These are phyloP conservation scores for Crotophaga sulcirostris DNA, from an alignment of 2,113 vertebrate genomes.

Conservation along the genomic window DNA sequence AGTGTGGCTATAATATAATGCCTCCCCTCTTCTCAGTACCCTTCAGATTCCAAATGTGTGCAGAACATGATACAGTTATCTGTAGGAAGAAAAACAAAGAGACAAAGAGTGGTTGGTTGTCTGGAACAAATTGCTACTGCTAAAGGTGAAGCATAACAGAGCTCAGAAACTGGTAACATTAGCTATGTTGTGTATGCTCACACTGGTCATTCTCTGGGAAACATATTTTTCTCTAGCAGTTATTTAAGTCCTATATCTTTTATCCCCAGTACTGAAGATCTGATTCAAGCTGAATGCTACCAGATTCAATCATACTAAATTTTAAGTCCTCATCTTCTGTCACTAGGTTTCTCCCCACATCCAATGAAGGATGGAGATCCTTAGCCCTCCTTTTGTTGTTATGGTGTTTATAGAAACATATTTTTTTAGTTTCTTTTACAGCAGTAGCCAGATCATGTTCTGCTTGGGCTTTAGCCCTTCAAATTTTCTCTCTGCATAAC, in stretches of 20 bases:
- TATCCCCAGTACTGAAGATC: background rate
- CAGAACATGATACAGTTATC: background rate
- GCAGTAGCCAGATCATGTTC: background rate
- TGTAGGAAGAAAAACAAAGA: background rate
- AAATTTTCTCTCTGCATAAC: background rate
- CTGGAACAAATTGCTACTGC: background rate
- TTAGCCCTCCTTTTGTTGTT: too few species aligned
- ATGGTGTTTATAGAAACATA: background rate
- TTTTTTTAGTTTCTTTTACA: background rate
- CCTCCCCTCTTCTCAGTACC: background rate
- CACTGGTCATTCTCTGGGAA: background rate
- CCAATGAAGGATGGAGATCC: too few species aligned
- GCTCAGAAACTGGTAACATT: background rate
- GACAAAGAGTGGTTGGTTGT: background rate
- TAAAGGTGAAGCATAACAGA: background rate
- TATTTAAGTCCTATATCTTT: background rate
- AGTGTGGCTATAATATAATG: background rate
- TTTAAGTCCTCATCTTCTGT: background rate
- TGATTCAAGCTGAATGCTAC: background rate
- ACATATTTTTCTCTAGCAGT: background rate
- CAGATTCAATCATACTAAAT: background rate
- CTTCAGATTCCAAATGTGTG: background rate
- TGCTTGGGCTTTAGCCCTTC: background rate
- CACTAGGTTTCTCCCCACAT: too few species aligned
- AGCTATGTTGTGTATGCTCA: background rate